These are phyloP conservation scores for Aphelocoma californica DNA, from an alignment of 2,797 vertebrate species.

Conservation along the genomic window DNA sequence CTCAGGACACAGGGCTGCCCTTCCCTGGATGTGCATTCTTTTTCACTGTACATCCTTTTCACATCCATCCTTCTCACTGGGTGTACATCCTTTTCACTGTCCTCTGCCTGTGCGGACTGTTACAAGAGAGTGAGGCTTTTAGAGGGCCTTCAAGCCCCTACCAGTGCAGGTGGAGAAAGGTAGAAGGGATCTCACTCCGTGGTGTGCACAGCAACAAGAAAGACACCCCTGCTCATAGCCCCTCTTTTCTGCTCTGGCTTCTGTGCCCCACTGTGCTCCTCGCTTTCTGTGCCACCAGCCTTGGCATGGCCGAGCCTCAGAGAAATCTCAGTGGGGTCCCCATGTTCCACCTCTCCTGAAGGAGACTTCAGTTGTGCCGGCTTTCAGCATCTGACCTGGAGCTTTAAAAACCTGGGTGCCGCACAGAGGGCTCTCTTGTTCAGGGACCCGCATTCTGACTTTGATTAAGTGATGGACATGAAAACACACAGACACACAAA, in stretches of 20 bases:
- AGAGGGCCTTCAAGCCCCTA: not conserved
- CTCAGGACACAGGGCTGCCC: not conserved
- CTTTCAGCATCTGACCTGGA: conserved; percentile 23
- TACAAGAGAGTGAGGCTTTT: not conserved
- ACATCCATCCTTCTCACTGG: not conserved
- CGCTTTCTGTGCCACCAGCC: not conserved
- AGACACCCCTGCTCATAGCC: not conserved
- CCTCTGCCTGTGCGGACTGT: fast-evolving
- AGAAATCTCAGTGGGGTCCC: not conserved
- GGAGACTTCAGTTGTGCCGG: not conserved
- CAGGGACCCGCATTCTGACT: conserved; percentile 54
- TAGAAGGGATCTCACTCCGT: not conserved
- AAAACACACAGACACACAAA: conserved; percentile 57
- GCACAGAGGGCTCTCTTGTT: not conserved
- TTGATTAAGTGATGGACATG: conserved; percentile 67
- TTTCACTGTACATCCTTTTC: not conserved
- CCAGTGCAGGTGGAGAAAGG: not conserved
- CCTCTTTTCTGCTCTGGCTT: not conserved
- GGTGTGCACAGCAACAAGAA: not conserved
- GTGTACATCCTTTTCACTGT: not conserved
- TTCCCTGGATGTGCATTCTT: not conserved
- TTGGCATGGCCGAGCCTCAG: not conserved
- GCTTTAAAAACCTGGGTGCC: not conserved
- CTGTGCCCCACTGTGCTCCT: fast-evolving
- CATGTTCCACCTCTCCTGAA: not conserved